phyloP scores from a whole-genome alignment of 2,888 invertebrate species.

The Blastobasis adustella region DNA sequence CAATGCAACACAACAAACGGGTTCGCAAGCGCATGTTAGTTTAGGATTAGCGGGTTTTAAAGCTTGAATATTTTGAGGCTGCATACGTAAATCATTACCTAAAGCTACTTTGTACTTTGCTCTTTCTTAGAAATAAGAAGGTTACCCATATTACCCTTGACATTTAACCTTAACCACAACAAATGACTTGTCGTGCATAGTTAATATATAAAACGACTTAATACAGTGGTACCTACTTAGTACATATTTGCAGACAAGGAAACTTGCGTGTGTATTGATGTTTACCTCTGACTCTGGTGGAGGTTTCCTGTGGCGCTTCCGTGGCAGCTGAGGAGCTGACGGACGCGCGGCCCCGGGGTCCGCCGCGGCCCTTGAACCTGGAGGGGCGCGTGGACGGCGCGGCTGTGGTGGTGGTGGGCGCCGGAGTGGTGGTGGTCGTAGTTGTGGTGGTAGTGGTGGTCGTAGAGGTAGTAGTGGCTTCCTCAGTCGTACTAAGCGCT shows the following conservation, averaged over 20 bases:
- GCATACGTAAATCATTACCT: no score
- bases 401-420: slow-evolving; percentile 63
- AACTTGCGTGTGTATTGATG: background rate
- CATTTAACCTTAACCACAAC: no score
- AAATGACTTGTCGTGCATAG: no score
- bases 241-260: background rate
- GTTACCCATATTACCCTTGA: no score
- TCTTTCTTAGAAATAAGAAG: no score
- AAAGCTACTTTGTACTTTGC: no score
- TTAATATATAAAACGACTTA: no score
- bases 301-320: slow-evolving; percentile 58
- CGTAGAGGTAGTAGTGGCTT: slow-evolving; percentile 68
- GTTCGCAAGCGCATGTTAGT: no score
- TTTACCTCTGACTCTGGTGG: slow-evolving; percentile 66
- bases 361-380: slow-evolving; percentile 56
- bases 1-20: no score
- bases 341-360: slow-evolving; percentile 61
- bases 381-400: slow-evolving; percentile 58
- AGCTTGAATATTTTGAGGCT: no score
- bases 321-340: slow-evolving; percentile 50
- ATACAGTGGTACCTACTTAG: no score
- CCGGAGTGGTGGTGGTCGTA: slow-evolving; percentile 69
- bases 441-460: slow-evolving; percentile 76
- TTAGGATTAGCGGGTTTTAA: no score
- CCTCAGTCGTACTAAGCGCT: slow-evolving; percentile 58